These are phyloP conservation scores for Eidolon helvum DNA, from an alignment of 2,113 vertebrate species.

Conservation along the genomic window DNA sequence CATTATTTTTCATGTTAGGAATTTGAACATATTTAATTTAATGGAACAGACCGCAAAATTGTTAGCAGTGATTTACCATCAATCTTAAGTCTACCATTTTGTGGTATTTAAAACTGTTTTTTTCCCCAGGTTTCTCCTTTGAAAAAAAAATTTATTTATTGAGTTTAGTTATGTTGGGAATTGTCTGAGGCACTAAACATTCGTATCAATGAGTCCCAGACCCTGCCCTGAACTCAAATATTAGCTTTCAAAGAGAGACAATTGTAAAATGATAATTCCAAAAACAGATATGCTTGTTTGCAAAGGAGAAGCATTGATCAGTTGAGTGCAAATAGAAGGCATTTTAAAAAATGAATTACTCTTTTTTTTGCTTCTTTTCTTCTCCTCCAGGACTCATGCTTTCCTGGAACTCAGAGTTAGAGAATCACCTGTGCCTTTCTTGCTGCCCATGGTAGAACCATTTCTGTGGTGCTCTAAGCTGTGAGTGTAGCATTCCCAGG, in stretches of 20 bases:
- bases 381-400: not conserved
- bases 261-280: not conserved
- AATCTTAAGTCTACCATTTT: not conserved
- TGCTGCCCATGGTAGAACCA: accelerated
- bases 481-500: not conserved
- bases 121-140: not conserved
- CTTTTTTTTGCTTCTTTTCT: too few relatives aligned
- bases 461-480: not conserved
- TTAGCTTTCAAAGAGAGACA: not conserved
- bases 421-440: not conserved
- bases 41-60: not conserved
- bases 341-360: not conserved
- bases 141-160: not conserved
- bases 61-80: not conserved
- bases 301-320: not conserved
- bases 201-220: not conserved
- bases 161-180: not conserved
- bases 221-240: not conserved
- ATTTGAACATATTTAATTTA: not conserved
- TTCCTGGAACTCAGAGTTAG: not conserved
- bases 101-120: not conserved
- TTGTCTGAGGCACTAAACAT: accelerated
- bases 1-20: not conserved
- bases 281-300: not conserved
- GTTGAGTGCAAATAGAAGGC: not conserved